phyloP scores from a whole-genome alignment of 2,888 invertebrate species.

The Lathronympha strigana region DNA sequence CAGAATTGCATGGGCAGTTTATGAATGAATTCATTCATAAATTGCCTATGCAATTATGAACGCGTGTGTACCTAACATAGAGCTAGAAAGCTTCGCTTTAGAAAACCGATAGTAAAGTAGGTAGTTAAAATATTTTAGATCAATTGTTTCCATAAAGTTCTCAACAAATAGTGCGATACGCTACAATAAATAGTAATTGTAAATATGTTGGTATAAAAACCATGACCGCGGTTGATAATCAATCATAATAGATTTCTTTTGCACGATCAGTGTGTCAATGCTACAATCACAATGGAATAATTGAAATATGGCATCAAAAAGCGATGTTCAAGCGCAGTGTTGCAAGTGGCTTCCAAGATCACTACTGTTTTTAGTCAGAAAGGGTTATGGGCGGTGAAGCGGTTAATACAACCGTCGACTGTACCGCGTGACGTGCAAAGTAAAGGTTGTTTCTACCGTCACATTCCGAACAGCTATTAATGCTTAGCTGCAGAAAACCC shows the following conservation, averaged over 20 bases:
- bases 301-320: conserved; percentile 8
- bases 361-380: conserved; percentile 1
- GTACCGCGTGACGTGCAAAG: neutral
- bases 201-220: conserved; percentile 2
- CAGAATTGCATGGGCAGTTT: too few species aligned
- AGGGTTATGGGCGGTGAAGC: neutral
- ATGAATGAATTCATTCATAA: too few species aligned
- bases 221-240: neutral
- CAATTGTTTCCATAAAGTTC: neutral
- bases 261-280: conserved; percentile 3
- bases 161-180: neutral
- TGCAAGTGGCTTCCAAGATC: conserved; percentile 4
- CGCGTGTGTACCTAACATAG: too few species aligned
- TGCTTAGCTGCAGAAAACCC: too few species aligned
- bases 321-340: conserved; percentile 7
- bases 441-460: too few species aligned
- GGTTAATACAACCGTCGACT: neutral
- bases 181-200: conserved; percentile 6
- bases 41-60: too few species aligned
- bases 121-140: neutral
- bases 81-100: too few species aligned
- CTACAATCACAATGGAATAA: neutral
- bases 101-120: too few species aligned
- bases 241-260: conserved; percentile 6
- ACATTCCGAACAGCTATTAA: too few species aligned